phyloP scores from a whole-genome alignment of 2,888 invertebrate species.

The Orthosia incerta region DNA sequence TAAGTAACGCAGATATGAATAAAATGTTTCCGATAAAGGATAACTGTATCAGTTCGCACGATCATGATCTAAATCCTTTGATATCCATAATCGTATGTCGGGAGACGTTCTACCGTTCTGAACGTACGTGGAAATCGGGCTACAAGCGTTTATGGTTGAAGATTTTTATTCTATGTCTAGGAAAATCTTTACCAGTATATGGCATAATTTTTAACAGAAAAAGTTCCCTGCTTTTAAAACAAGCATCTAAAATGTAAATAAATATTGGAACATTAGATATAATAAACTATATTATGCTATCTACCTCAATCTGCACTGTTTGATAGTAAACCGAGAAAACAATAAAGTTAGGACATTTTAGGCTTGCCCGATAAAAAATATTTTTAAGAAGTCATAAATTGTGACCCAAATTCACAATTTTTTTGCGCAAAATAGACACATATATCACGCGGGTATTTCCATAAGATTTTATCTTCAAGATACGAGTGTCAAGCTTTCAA shows the following conservation, averaged over 20 bases:
- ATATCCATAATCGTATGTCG: constrained; percentile 33
- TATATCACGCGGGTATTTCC: constrained; percentile 5
- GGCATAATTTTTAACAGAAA: not conserved
- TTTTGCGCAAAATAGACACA: not conserved
- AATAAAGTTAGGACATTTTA: not conserved
- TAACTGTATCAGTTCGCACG: constrained; percentile 21
- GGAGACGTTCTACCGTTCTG: constrained; percentile 2
- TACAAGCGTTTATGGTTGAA: not conserved
- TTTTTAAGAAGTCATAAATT: not conserved
- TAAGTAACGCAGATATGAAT: constrained; percentile 36
- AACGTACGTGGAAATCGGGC: constrained; percentile 1
- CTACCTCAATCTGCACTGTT: too few relatives aligned
- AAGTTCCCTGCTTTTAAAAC: not conserved
- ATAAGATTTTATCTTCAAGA: constrained; percentile 14
- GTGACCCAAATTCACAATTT: not conserved
- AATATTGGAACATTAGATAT: too few relatives aligned
- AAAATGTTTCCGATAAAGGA: constrained; percentile 8
- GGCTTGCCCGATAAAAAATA: not conserved
- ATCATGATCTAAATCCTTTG: constrained; percentile 38
- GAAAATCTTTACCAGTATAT: not conserved
- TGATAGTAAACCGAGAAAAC: not conserved
- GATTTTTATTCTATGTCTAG: not conserved
- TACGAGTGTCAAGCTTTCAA: constrained; percentile 39
- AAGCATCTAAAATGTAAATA: not conserved
- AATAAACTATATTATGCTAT: too few relatives aligned